Evolutionary conservation across 2,888 invertebrate genomes (phyloP).

Genomic region (Thera obeliscata): DNA sequence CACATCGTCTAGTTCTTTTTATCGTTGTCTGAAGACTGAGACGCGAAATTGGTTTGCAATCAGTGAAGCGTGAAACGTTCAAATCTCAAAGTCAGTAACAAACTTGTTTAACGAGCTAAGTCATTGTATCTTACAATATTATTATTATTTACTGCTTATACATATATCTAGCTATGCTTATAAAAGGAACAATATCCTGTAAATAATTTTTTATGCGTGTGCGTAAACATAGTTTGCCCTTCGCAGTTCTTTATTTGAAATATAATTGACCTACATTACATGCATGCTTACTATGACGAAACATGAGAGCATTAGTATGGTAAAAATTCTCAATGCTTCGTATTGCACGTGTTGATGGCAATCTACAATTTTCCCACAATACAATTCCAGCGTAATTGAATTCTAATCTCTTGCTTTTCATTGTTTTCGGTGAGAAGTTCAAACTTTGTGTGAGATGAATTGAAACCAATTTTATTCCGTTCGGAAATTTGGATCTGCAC

Average conservation of each 20-base stretch:
- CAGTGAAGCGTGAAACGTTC: slow-evolving; percentile 56
- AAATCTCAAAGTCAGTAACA: slow-evolving; percentile 9
- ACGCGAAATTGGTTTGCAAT: slow-evolving; percentile 49
- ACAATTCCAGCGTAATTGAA: slow-evolving; percentile 39
- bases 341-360: slow-evolving; percentile 42
- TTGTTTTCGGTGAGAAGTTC: slow-evolving; percentile 28
- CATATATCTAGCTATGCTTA: not conserved
- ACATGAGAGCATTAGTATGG: slow-evolving; percentile 34
- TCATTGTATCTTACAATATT: slow-evolving; percentile 1
- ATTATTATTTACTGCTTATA: not conserved
- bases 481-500: slow-evolving; percentile 30
- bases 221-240: slow-evolving; percentile 28
- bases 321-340: slow-evolving; percentile 42
- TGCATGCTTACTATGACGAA: slow-evolving; percentile 31
- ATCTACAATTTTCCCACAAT: slow-evolving; percentile 42
- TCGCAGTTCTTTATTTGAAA: slow-evolving; percentile 28
- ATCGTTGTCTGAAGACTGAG: slow-evolving; percentile 56
- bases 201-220: not conserved
- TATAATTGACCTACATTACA: slow-evolving; percentile 38
- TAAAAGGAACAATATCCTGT: slow-evolving; percentile 15
- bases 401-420: slow-evolving; percentile 36
- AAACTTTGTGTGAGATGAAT: slow-evolving; percentile 8
- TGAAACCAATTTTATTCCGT: slow-evolving; percentile 10
- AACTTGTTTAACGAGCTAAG: slow-evolving; percentile 44
- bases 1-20: slow-evolving; percentile 49